phyloP scores from a whole-genome alignment of 35 echinoderm and acorn worm species.

The Heliocidaris tuberculata region DNA sequence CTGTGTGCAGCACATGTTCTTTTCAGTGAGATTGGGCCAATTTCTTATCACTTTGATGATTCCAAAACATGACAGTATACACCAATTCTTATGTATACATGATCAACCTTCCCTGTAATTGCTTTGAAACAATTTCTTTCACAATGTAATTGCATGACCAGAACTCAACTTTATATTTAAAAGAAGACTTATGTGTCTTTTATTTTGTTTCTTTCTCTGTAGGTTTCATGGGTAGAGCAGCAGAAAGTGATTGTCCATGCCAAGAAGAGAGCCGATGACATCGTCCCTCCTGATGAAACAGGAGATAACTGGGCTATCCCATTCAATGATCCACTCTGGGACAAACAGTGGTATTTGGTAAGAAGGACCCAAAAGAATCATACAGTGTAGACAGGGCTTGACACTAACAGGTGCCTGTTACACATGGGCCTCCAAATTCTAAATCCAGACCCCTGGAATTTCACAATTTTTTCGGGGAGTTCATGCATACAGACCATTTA shows the following conservation, averaged over 20 bases:
- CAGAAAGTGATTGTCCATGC: constrained; percentile 50
- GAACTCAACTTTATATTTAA: no score
- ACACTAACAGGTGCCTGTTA: neutral
- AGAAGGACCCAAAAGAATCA: neutral
- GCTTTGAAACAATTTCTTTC: no score
- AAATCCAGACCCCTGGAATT: neutral
- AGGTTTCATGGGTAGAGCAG: constrained; percentile 74
- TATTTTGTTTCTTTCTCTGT: neutral
- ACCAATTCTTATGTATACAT: neutral
- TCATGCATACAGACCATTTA: neutral
- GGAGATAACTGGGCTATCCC: constrained; percentile 66
- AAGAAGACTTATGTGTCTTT: no score
- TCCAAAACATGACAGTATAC: no score
- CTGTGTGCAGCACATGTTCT: no score
- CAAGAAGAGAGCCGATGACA: constrained; percentile 27
- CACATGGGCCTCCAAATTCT: neutral
- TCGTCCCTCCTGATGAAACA: constrained; percentile 70
- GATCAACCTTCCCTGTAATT: neutral
- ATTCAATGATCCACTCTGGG: constrained; percentile 78
- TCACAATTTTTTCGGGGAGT: neutral
- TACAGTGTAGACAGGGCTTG: neutral
- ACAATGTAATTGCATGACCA: no score
- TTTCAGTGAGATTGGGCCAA: no score
- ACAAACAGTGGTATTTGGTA: constrained; percentile 92
- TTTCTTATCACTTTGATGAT: no score